A percentile compares a stretch with the other conserved stretches of the same genome.
These are phyloP conservation scores for Eristalis pertinax DNA, from an alignment of 2,888 invertebrate genomes.

Conservation along the genomic window DNA sequence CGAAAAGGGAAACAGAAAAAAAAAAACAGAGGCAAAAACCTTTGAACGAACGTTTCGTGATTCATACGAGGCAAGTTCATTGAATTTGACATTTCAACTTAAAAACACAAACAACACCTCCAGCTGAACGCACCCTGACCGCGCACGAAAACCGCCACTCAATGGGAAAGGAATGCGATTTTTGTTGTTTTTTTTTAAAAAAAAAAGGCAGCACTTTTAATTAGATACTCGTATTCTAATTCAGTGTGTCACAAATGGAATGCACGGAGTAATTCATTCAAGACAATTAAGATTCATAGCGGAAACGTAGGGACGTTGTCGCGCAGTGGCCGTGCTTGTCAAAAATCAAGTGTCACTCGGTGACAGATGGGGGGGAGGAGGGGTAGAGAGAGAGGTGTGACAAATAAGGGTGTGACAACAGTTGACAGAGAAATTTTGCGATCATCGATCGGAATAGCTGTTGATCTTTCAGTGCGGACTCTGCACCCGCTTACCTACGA, in stretches of 20 bases:
- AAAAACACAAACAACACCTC: neutral
- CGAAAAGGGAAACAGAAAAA: neutral
- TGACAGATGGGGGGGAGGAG: too few relatives aligned
- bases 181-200: neutral
- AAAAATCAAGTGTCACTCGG: too few relatives aligned
- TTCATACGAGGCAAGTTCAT: neutral
- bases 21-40: neutral
- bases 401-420: neutral
- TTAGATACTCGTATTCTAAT: slow-evolving; percentile 9
- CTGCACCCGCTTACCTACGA: neutral
- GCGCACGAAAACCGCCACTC: neutral
- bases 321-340: too few relatives aligned
- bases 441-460: neutral
- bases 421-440: neutral
- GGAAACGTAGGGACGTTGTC: neutral
- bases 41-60: neutral
- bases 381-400: neutral
- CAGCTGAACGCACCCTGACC: neutral
- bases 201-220: neutral
- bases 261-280: neutral
- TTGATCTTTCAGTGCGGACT: neutral
- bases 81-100: neutral
- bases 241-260: slow-evolving; percentile 20
- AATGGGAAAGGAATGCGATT: neutral
- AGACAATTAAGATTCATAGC: neutral